These are phyloP conservation scores for Sapajus apella DNA, from an alignment of 2,113 vertebrate species.

Conservation along the genomic window DNA sequence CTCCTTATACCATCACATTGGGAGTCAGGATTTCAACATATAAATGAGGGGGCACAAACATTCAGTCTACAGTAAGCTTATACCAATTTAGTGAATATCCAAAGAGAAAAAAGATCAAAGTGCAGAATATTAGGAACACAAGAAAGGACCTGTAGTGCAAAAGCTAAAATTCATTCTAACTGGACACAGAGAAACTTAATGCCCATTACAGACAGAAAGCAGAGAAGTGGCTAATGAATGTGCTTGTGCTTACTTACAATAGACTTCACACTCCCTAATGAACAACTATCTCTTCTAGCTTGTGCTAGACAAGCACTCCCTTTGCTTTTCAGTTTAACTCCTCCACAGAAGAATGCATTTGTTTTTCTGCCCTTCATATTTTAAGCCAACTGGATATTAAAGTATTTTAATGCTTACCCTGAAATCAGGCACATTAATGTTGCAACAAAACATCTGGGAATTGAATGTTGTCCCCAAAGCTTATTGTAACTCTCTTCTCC, in stretches of 20 bases:
- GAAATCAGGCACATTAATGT: slow-evolving; percentile 43
- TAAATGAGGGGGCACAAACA: not conserved
- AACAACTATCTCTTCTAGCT: slow-evolving; percentile 62
- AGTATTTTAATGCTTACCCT: slow-evolving; percentile 50
- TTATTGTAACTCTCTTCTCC: not conserved
- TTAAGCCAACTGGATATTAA: slow-evolving; percentile 59
- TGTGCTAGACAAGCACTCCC: not conserved
- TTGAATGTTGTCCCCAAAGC: not conserved
- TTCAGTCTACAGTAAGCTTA: not conserved
- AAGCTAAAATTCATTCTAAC: slow-evolving; percentile 50
- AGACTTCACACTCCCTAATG: slow-evolving; percentile 59
- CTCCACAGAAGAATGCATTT: slow-evolving; percentile 58
- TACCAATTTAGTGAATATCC: slow-evolving; percentile 25
- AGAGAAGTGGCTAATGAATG: slow-evolving; percentile 56
- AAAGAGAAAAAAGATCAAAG: slow-evolving; percentile 35
- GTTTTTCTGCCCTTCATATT: slow-evolving; percentile 56
- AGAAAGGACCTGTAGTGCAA: slow-evolving; percentile 24
- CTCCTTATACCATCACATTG: not conserved
- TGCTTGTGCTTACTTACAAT: slow-evolving; percentile 30
- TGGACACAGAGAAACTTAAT: slow-evolving; percentile 56
- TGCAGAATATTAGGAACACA: slow-evolving; percentile 16
- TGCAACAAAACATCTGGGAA: slow-evolving; percentile 38
- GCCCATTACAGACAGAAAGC: slow-evolving; percentile 51
- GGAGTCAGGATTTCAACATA: not conserved
- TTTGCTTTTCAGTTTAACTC: slow-evolving; percentile 63